Evolutionary conservation across 2,797 vertebrate genomes (phyloP).

Genomic region (Anguilla marmorata): DNA sequence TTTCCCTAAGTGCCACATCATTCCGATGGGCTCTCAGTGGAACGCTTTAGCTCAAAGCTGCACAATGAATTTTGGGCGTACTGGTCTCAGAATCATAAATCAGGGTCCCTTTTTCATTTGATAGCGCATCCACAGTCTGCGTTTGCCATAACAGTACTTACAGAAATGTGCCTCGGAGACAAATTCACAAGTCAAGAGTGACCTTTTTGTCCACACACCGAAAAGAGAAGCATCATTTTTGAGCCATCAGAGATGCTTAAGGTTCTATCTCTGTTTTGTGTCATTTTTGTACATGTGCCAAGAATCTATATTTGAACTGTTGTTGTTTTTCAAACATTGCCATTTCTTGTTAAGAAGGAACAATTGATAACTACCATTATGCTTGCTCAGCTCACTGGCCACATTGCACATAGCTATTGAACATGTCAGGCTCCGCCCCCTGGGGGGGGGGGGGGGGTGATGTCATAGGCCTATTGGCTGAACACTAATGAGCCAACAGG

Average conservation of each 20-base stretch:
- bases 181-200: not conserved
- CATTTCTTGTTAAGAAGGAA: too few species aligned
- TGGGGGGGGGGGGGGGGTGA: too few species aligned
- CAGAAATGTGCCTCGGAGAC: not conserved
- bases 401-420: too few species aligned
- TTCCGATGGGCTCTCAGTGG: not conserved
- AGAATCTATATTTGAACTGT: too few species aligned
- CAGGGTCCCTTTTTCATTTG: not conserved
- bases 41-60: not conserved
- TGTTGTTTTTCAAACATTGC: too few species aligned
- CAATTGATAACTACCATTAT: too few species aligned
- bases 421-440: too few species aligned
- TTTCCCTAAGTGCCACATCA: not conserved
- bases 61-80: not conserved
- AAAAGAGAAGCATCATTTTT: not conserved
- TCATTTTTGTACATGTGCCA: too few species aligned
- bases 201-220: not conserved
- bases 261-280: too few species aligned
- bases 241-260: not conserved
- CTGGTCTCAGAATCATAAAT: not conserved
- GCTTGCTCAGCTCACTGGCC: too few species aligned
- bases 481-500: too few species aligned
- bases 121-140: not conserved
- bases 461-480: too few species aligned
- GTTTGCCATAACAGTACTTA: not conserved